Conservation (phyloP, 2,113 vertebrate species). For the Osmerus mordax region DNA sequence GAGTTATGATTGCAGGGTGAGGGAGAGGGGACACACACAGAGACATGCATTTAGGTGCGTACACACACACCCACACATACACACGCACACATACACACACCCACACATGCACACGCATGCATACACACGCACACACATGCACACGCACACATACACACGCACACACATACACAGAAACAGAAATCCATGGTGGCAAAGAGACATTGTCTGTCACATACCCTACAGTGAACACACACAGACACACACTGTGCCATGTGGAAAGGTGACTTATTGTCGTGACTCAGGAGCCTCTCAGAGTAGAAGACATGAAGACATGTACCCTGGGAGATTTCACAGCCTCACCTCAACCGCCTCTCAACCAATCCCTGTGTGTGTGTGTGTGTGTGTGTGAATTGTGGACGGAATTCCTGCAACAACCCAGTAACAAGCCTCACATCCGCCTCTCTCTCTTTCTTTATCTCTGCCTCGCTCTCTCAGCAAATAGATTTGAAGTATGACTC, state of each 20-base stretch:
- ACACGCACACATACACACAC: too few relatives aligned
- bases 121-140: neutral
- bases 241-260: too few relatives aligned
- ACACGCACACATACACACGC: neutral
- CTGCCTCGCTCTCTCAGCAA: neutral
- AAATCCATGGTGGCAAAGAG: too few relatives aligned
- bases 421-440: neutral
- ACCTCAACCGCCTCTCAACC: neutral
- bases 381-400: neutral
- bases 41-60: neutral
- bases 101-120: too few relatives aligned
- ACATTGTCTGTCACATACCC: too few relatives aligned
- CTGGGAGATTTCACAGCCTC: neutral
- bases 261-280: too few relatives aligned
- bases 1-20: slow-evolving; percentile 53
- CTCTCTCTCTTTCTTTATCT: neutral
- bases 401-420: neutral
- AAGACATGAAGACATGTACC: neutral
- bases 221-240: too few relatives aligned
- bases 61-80: neutral
- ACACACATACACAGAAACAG: neutral
- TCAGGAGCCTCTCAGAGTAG: too few relatives aligned
- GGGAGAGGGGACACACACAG: neutral
- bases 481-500: too few relatives aligned
- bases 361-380: neutral